Conservation (phyloP, 2,113 vertebrate species). For the Daphoenositta chrysoptera region DNA sequence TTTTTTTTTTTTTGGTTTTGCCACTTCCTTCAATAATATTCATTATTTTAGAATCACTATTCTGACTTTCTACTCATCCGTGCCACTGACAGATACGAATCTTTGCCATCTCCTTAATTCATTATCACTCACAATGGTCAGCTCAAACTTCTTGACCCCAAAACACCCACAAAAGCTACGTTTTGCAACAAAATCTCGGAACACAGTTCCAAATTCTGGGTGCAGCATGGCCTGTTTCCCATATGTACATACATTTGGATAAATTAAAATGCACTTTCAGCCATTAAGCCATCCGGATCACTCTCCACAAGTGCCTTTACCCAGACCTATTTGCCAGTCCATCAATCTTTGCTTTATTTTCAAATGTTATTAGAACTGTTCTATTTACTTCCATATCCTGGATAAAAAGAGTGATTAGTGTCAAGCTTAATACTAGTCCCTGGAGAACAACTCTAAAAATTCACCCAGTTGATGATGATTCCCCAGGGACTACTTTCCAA, state of each 20-base stretch:
- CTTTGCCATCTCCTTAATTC: background rate
- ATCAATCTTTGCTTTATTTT: conserved; percentile 30
- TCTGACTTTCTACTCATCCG: background rate
- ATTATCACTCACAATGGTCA: background rate
- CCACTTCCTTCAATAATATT: background rate
- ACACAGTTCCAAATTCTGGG: background rate
- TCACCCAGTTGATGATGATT: conserved; percentile 57
- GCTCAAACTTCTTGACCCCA: background rate
- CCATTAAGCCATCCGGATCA: background rate
- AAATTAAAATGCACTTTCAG: conserved; percentile 5
- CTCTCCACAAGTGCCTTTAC: background rate
- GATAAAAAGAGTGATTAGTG: conserved; percentile 55
- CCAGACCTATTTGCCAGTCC: conserved; percentile 8
- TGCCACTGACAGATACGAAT: background rate
- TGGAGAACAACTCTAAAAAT: conserved; percentile 29
- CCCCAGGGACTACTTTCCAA: conserved; percentile 21
- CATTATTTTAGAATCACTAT: background rate
- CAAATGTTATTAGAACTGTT: conserved; percentile 12
- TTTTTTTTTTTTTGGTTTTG: background rate
- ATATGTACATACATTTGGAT: background rate
- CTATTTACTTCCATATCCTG: conserved; percentile 29
- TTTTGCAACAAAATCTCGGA: background rate
- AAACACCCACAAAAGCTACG: fast-evolving
- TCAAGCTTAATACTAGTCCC: conserved; percentile 35
- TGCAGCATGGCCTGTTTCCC: background rate